Base-by-base conservation (phyloP, 2,113 vertebrate genomes). In the Aviceda subcristata region DNA sequence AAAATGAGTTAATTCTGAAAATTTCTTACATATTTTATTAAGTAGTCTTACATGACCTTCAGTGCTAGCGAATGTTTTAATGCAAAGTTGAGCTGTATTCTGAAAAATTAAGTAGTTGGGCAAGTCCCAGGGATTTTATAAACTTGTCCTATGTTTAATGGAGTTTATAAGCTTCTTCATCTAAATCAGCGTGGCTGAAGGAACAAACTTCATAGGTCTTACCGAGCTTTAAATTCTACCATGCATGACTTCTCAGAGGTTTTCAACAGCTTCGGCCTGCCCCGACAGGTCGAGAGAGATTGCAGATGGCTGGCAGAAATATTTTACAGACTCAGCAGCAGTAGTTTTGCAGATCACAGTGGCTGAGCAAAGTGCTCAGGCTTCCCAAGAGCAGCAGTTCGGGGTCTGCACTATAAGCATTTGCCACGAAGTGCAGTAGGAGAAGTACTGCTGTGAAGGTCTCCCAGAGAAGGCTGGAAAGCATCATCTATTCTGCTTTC, bases 241-340 rank as follows among this genome's bases (percentile, higher is more conserved):
- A 27, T 39, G 59, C 43, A 1, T 86, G 79, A 43, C 39, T 75
- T 94, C 78, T 62, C 55, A 51, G 73, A 60, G 29, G 29, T 90
- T 96, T 91, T 89, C n/a, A 56, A 34, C 29, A 45, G 57, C 90
- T 86, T 77, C 46, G 86, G 53, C 53, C 68, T 91, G 39, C 48
- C 39, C 4, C 6, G 1, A 41, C 41, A 74, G 71, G 57, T 62
- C 4, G 7, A 72, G 72, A 82, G 78, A 71, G 4, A 7, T 57
- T 94, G 80, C 66, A 88, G 66, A 24, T 56, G 43, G 43, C 75
- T 74, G 64, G 73, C 29, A 8, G 45, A 71, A 92, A 30, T 50
- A 62, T 88, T 92, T 95, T 92, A 82, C 84, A 56, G 66, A 55
- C 72, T 96, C 93, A 79, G 90, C 86, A 94, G 88, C 57, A 72